Evolutionary conservation across 1,140 invertebrate species (phyloP), one percentile per base, ranked within the genome.

Genomic region (Branchinecta lindahli): DNA sequence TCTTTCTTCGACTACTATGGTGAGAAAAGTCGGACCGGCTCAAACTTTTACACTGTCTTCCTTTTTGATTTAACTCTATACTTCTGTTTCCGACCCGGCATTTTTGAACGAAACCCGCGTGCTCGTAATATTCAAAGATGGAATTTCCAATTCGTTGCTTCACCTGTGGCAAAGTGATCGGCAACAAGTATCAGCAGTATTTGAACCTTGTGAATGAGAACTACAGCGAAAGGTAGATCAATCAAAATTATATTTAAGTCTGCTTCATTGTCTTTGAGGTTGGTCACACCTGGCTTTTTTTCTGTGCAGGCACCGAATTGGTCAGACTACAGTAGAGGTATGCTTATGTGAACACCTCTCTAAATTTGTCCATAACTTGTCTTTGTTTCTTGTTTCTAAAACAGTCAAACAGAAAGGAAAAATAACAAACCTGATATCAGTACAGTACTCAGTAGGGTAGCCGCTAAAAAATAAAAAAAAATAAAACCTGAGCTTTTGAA

Each of bases 141-240:
- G 52, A 61, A 61, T 61, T 99, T 76, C 97, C 97, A 44, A 88
- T 99, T 66, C 85, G 97, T 12, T 99, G 97, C 81, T 99, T 99
- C 76, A 99, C 97, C 0, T 99, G 97, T 81, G 97, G 97, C 0
- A 99, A 99, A 83, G 96, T 99, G 0, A 97, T 99, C 77, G 97
- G 97, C 7, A 98, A 99, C 79, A 99, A 99, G 82, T 99, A 96
- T 96, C 96, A 99, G 78, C 87, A 93, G 0, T 99, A 99, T 79
- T 81, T 99, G 7, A 93, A 92, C 8, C 81, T 99, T 8, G 80
- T 99, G n/a, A 96, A 99, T 81, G 94, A 94, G 1, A 96, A 98
- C 82, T 98, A 99, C 77, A 94, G 92, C 0, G 92, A 95, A 86
- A 92, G 92, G 90, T 92, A 81, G 52, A 20, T 61, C 18, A 61